phyloP scores from a whole-genome alignment of 1,140 invertebrate genomes.

The Eumeta japonica region DNA sequence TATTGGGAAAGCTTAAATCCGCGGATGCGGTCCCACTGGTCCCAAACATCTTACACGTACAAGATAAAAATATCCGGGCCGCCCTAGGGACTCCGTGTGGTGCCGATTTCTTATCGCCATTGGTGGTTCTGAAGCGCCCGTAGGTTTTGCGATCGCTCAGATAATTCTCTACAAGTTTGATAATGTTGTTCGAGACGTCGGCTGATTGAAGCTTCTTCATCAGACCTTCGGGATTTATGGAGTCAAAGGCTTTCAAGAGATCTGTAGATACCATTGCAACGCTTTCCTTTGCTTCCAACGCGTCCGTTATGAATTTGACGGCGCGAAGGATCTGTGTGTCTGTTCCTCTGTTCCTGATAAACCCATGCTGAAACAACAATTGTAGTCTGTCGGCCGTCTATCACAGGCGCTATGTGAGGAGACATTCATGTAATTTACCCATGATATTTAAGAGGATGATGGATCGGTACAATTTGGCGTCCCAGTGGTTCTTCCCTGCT shows the following conservation, averaged over 20 bases:
- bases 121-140: constrained; percentile 2
- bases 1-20: too few species aligned
- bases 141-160: background rate
- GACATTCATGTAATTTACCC: constrained; percentile 3
- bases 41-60: constrained; percentile 4
- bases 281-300: background rate
- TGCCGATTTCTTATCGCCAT: too few species aligned
- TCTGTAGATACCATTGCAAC: constrained; percentile 2
- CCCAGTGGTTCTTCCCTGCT: constrained; percentile 5
- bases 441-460: background rate
- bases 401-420: background rate
- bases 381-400: background rate
- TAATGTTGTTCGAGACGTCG: constrained; percentile 2
- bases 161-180: constrained; percentile 8
- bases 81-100: constrained; percentile 8
- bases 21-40: background rate
- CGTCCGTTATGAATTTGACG: background rate
- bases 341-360: constrained; percentile 5
- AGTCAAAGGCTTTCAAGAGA: background rate
- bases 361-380: constrained; percentile 8
- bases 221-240: constrained; percentile 5
- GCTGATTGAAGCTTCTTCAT: constrained; percentile 1
- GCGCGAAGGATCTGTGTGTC: constrained; percentile 6
- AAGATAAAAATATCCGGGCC: constrained; percentile 6
- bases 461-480: constrained; percentile 2